phyloP scores from a whole-genome alignment of 2,797 vertebrate genomes.

The Lophotriccus pileatus region DNA sequence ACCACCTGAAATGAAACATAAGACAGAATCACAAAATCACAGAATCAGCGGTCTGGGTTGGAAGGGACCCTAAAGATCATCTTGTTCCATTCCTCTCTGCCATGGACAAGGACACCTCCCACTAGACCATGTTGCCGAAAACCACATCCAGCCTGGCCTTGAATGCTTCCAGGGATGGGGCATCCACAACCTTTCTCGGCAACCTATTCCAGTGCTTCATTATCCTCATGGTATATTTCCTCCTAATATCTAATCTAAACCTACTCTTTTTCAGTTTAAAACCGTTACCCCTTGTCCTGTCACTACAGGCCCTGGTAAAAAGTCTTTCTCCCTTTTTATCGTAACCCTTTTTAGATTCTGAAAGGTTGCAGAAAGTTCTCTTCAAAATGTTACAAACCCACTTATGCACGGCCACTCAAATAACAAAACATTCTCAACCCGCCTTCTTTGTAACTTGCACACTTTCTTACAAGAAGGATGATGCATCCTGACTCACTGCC shows the following conservation, averaged over 20 bases:
- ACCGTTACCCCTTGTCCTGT: background rate
- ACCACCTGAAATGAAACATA: slow-evolving; percentile 56
- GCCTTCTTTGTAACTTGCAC: background rate
- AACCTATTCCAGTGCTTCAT: background rate
- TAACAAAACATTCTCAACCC: background rate
- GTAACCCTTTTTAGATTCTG: background rate
- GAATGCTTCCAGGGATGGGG: background rate
- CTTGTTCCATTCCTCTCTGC: too few relatives aligned
- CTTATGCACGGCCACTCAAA: background rate
- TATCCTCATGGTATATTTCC: background rate
- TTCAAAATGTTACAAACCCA: background rate
- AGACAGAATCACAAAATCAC: background rate
- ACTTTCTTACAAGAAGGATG: background rate
- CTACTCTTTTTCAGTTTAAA: background rate
- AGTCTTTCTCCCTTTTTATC: background rate
- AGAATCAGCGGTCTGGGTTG: background rate
- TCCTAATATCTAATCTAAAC: background rate
- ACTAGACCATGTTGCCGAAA: background rate
- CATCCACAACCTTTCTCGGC: background rate
- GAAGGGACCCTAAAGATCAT: background rate
- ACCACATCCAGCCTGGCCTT: background rate
- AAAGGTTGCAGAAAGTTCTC: background rate
- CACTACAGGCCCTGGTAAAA: background rate
- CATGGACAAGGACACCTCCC: background rate
- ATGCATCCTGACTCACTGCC: background rate